Conservation (phyloP, 2,113 vertebrate genomes). For the Solea solea region DNA sequence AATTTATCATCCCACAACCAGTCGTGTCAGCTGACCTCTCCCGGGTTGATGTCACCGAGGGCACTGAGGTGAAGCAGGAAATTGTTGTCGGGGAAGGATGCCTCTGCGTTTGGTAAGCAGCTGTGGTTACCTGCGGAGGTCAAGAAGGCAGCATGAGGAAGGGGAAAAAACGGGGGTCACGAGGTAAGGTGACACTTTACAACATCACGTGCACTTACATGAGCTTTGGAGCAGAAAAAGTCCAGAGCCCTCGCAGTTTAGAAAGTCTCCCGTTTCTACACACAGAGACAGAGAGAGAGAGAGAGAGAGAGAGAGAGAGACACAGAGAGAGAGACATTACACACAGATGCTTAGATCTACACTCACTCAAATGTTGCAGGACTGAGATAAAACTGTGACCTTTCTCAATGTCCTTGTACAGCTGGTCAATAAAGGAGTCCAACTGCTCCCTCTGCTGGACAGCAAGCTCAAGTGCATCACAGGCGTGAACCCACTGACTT, state of each 20-base stretch:
- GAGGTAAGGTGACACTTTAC: neutral
- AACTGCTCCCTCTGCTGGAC: constrained; percentile 90
- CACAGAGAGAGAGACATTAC: constrained; percentile 28
- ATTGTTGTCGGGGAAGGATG: constrained; percentile 95
- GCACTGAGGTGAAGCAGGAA: constrained; percentile 93
- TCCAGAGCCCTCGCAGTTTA: constrained; percentile 98
- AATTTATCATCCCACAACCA: constrained; percentile 53
- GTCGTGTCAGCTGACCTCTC: constrained; percentile 87
- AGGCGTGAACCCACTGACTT: constrained; percentile 97
- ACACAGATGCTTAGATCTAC: neutral
- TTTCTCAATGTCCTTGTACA: constrained; percentile 98
- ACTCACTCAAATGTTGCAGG: neutral
- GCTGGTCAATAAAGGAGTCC: constrained; percentile 94
- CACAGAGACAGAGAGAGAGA: constrained; percentile 10
- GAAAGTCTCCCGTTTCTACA: constrained; percentile 95
- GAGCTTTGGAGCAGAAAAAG: constrained; percentile 98
- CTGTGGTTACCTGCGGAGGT: constrained; percentile 92
- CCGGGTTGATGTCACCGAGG: constrained; percentile 89
- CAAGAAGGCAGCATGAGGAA: neutral
- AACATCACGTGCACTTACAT: constrained; percentile 84
- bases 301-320: constrained; percentile 1
- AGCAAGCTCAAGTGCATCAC: constrained; percentile 90
- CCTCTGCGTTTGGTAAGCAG: constrained; percentile 95
- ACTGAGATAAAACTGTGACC: constrained; percentile 72
- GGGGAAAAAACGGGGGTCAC: neutral